phyloP scores from a whole-genome alignment of 2,113 vertebrate genomes.

The Oncorhynchus nerka region DNA sequence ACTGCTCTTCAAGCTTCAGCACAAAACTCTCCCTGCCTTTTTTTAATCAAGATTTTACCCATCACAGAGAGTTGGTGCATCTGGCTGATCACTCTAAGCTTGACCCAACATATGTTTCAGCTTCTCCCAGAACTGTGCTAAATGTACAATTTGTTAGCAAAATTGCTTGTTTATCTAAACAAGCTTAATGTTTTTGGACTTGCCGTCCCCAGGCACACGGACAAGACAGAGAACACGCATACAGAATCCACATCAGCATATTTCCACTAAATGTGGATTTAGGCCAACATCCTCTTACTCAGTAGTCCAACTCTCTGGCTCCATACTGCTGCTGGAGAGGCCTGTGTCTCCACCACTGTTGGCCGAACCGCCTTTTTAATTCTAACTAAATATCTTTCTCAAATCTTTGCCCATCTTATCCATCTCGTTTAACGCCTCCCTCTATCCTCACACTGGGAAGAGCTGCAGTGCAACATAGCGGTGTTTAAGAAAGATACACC shows the following conservation, averaged over 20 bases:
- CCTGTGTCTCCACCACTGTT: not conserved
- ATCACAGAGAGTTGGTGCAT: slow-evolving; percentile 18
- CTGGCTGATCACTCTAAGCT: slow-evolving; percentile 26
- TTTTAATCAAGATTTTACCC: slow-evolving; percentile 10
- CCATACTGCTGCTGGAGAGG: not conserved
- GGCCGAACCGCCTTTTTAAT: slow-evolving; percentile 18
- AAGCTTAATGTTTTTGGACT: slow-evolving; percentile 31
- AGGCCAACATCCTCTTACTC: slow-evolving; percentile 10
- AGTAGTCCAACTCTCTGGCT: slow-evolving; percentile 1
- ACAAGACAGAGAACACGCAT: slow-evolving; percentile 18
- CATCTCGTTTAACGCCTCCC: not conserved
- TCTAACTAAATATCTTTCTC: not conserved
- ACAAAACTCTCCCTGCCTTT: not conserved
- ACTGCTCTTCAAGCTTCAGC: not conserved
- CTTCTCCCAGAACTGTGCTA: slow-evolving; percentile 28
- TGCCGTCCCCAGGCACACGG: slow-evolving; percentile 15
- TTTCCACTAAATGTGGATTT: slow-evolving; percentile 19
- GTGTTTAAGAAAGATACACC: slow-evolving; percentile 29
- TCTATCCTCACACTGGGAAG: slow-evolving; percentile 3
- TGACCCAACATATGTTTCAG: slow-evolving; percentile 40
- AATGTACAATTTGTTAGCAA: slow-evolving; percentile 38
- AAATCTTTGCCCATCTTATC: slow-evolving; percentile 11
- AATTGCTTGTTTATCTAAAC: not conserved
- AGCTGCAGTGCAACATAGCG: slow-evolving; percentile 17
- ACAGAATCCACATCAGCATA: slow-evolving; percentile 17